phyloP scores from a whole-genome alignment of 92 coral and sea anemone species.

The Actinostola sp. region DNA sequence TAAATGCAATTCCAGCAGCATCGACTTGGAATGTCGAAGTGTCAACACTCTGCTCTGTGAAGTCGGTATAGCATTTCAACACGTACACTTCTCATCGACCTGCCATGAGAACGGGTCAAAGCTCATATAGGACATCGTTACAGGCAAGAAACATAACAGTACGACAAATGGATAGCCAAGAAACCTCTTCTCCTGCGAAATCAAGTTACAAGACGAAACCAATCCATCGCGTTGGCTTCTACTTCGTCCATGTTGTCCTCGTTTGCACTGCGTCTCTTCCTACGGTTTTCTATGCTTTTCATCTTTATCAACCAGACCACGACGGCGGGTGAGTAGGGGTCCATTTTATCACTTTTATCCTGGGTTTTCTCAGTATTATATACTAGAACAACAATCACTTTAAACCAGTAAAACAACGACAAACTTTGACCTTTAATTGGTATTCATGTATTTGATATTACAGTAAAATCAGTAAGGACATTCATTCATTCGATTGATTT shows the following conservation, averaged over 20 bases:
- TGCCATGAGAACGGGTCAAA: too few relatives aligned
- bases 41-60: slow-evolving; percentile 20
- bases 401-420: too few relatives aligned
- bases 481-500: too few relatives aligned
- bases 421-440: too few relatives aligned
- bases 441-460: too few relatives aligned
- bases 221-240: slow-evolving; percentile 22
- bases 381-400: not conserved
- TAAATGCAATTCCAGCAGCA: slow-evolving; percentile 16
- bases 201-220: slow-evolving; percentile 12
- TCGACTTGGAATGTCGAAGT: not conserved
- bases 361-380: not conserved
- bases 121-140: not conserved
- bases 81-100: not conserved
- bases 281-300: slow-evolving; percentile 73
- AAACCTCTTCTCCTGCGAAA: slow-evolving; percentile 10
- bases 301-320: slow-evolving; percentile 69
- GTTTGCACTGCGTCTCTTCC: slow-evolving; percentile 69
- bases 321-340: slow-evolving; percentile 30
- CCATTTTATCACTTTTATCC: not conserved
- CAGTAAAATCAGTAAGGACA: too few relatives aligned
- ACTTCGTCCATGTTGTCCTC: slow-evolving; percentile 57
- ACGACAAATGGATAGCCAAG: slow-evolving; percentile 4
- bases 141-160: not conserved
- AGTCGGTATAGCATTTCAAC: not conserved